A percentile compares a stretch with the other conserved stretches of the same genome.
phyloP scores from a whole-genome alignment of 2,888 invertebrate genomes.

The Tachystola acroxantha region DNA sequence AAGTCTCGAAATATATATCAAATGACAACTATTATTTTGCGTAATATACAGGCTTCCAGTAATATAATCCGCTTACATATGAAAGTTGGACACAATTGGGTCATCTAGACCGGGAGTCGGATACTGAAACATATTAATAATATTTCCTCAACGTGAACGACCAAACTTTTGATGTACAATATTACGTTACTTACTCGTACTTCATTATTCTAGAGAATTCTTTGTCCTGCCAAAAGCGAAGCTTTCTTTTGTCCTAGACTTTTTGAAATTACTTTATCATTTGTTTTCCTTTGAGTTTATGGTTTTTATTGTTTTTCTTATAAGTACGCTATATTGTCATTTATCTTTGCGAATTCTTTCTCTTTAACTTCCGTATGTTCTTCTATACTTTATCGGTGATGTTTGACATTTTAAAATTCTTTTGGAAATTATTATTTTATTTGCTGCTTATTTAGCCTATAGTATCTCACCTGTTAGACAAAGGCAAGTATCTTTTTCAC shows the following conservation, averaged over 20 bases:
- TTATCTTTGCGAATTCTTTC: no score
- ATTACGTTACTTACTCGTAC: background rate
- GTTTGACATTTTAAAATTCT: no score
- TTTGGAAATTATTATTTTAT: no score
- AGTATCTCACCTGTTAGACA: no score
- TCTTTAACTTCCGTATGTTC: no score
- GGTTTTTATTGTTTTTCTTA: background rate
- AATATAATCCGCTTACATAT: background rate
- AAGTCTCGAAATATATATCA: no score
- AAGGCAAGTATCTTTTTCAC: no score
- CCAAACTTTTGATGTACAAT: background rate
- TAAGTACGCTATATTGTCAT: background rate
- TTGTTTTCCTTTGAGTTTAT: background rate
- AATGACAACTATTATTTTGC: no score
- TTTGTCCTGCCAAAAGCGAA: background rate
- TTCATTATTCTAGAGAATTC: background rate
- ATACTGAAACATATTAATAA: background rate
- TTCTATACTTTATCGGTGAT: no score
- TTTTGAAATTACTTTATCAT: no score
- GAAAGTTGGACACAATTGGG: constrained; percentile 6
- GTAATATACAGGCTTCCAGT: no score
- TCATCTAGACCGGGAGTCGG: constrained; percentile 5
- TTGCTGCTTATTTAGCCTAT: no score
- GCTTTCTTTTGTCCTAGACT: background rate
- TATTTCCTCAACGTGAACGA: background rate